A percentile compares a stretch with the other conserved stretches of the same genome.
Evolutionary conservation across 2,797 vertebrate genomes (phyloP).

Genomic region (Aselliscus stoliczkanus): DNA sequence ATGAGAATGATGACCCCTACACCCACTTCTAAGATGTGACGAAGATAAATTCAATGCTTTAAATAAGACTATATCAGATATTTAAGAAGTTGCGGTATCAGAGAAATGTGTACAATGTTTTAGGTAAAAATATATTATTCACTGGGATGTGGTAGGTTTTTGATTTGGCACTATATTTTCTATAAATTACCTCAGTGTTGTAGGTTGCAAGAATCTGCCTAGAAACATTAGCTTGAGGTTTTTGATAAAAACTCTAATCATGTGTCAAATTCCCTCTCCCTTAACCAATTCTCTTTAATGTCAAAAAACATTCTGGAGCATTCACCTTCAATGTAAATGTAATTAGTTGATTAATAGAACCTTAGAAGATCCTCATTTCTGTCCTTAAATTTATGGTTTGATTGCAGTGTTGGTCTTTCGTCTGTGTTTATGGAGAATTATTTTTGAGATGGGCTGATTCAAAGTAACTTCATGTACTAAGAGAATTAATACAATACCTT

Average conservation of each 20-base stretch:
- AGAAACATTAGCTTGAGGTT: neutral
- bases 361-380: neutral
- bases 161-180: neutral
- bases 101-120: neutral
- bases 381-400: neutral
- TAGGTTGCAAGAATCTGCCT: neutral
- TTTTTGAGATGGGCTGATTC: neutral
- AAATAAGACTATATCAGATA: neutral
- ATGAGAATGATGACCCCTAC: neutral
- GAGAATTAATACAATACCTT: constrained; percentile 34
- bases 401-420: neutral
- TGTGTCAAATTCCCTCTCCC: neutral
- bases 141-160: neutral
- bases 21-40: neutral
- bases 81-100: neutral
- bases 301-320: neutral
- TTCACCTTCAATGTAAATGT: neutral
- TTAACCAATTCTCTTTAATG: neutral
- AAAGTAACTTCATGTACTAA: constrained; percentile 8
- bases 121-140: neutral
- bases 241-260: neutral
- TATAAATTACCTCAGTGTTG: neutral
- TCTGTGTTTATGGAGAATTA: constrained; percentile 4
- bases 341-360: neutral
- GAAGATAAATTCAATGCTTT: constrained; percentile 19